phyloP scores from a whole-genome alignment of 2,888 invertebrate genomes.

The Temnothorax ravouxi region DNA sequence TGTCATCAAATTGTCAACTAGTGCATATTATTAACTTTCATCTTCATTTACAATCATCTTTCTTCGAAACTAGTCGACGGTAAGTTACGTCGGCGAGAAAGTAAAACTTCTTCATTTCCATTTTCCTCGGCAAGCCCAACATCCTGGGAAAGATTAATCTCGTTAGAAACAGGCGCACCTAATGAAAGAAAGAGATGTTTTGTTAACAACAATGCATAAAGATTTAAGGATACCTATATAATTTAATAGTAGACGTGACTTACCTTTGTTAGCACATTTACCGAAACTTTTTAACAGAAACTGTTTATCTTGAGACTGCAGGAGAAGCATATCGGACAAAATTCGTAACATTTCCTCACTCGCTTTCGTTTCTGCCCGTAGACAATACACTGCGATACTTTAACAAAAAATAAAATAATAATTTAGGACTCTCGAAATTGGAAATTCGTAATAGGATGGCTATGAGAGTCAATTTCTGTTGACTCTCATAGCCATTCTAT shows the following conservation, averaged over 20 bases:
- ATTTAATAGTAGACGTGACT: constrained; percentile 56
- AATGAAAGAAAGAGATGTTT: neutral
- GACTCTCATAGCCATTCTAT: too few species aligned
- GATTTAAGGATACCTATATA: constrained; percentile 14
- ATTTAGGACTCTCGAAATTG: too few species aligned
- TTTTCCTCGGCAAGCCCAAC: neutral
- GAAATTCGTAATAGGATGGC: too few species aligned
- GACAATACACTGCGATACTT: constrained; percentile 89
- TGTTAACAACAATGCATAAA: constrained; percentile 23
- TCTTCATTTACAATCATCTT: neutral
- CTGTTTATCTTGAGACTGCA: constrained; percentile 91
- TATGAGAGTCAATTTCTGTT: too few species aligned
- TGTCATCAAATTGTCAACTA: constrained; percentile 8
- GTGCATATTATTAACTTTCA: neutral
- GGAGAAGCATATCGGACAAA: constrained; percentile 89
- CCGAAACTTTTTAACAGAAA: constrained; percentile 89
- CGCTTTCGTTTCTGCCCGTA: constrained; percentile 89
- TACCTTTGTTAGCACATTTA: constrained; percentile 89
- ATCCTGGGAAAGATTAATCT: constrained; percentile 6
- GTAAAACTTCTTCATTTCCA: constrained; percentile 5
- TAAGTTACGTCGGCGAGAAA: constrained; percentile 31
- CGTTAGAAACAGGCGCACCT: neutral
- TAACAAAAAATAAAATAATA: constrained; percentile 72
- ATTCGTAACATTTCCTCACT: constrained; percentile 89
- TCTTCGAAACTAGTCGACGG: constrained; percentile 38